A percentile compares a stretch with the other conserved stretches of the same genome.
Evolutionary conservation across 2,888 invertebrate genomes (phyloP).

Genomic region (Ellobium chinense): DNA sequence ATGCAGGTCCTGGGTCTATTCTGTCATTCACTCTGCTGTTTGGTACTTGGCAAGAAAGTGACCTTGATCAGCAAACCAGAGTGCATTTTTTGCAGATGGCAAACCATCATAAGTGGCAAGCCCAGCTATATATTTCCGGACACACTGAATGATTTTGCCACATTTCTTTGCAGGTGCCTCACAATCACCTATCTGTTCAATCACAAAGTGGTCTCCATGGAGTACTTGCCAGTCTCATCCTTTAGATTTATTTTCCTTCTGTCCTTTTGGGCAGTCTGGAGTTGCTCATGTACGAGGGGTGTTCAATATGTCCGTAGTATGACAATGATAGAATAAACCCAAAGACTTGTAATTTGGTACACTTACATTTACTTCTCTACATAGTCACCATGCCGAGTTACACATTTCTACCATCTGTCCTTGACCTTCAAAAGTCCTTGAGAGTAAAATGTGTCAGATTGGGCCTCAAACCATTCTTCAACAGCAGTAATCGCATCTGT

Average conservation of each 20-base stretch:
- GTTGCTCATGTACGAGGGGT: no score
- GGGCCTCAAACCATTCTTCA: no score
- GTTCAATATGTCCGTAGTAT: no score
- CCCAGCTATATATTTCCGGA: not conserved
- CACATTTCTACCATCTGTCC: no score
- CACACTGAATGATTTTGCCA: not conserved
- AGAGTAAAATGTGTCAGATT: no score
- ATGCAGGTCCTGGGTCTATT: not conserved
- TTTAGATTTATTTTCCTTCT: not conserved
- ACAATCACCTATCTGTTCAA: not conserved
- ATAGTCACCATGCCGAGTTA: no score
- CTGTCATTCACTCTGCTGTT: not conserved
- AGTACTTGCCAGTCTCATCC: not conserved
- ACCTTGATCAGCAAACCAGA: not conserved
- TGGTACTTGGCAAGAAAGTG: not conserved
- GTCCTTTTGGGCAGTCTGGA: not conserved
- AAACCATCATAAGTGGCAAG: not conserved
- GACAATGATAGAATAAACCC: no score
- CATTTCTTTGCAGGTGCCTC: not conserved
- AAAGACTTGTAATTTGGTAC: no score
- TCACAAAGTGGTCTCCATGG: not conserved
- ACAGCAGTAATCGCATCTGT: no score
- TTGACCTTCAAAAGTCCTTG: no score
- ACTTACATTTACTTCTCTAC: no score
- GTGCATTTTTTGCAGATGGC: not conserved